Conservation (phyloP, 2,797 vertebrate species). For the Coranthus polyacanthus region DNA sequence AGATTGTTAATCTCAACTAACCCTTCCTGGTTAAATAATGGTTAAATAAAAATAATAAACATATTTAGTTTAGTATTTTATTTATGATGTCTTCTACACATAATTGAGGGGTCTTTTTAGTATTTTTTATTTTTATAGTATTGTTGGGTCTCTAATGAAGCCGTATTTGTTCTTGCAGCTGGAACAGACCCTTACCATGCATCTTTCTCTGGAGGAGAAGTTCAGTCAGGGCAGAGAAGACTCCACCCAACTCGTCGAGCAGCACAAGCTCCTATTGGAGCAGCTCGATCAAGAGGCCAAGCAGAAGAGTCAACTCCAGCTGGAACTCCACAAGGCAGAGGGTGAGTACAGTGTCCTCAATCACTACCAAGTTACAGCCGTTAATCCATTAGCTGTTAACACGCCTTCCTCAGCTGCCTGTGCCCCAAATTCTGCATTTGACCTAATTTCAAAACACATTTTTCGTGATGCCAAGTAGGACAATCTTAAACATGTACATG, state of each 20-base stretch:
- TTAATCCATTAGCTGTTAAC: conserved; percentile 16
- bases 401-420: background rate
- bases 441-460: background rate
- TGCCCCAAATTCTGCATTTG: background rate
- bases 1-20: too few species aligned
- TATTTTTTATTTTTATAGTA: background rate
- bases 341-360: conserved; percentile 80
- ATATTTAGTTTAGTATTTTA: too few species aligned
- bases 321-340: conserved; percentile 92
- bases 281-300: conserved; percentile 87
- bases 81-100: too few species aligned
- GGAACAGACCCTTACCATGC: conserved; percentile 88
- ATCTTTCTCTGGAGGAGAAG: conserved; percentile 86
- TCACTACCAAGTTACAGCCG: conserved; percentile 1
- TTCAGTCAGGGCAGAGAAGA: conserved; percentile 86
- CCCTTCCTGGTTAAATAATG: too few species aligned
- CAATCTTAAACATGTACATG: background rate
- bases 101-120: too few species aligned
- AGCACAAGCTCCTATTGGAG: conserved; percentile 88
- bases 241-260: conserved; percentile 84
- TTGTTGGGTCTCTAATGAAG: background rate
- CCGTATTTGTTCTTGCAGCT: conserved; percentile 77
- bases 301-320: conserved; percentile 85
- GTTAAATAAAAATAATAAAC: too few species aligned
- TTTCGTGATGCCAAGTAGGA: background rate